phyloP scores from a whole-genome alignment of 2,888 invertebrate genomes.

The Netelia virgata region DNA sequence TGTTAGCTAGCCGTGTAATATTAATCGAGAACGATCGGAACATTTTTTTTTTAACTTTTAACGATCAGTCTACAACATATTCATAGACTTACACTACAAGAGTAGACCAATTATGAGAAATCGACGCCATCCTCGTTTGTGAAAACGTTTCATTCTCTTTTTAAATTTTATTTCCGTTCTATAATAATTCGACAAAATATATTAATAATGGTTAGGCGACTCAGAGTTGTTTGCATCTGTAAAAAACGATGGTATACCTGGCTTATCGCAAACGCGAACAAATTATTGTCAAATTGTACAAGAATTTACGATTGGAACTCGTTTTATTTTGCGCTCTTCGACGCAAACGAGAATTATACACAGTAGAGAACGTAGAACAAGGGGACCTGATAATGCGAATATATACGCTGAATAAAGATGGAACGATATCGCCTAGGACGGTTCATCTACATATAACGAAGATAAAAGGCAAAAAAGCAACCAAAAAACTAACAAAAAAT shows the following conservation, averaged over 20 bases:
- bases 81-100: background rate
- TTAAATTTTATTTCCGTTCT: conserved; percentile 51
- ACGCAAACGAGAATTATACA: conserved; percentile 34
- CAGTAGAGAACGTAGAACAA: conserved; percentile 20
- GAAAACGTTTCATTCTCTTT: conserved; percentile 2
- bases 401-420: conserved; percentile 2
- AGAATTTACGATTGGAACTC: conserved; percentile 4
- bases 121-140: conserved; percentile 5
- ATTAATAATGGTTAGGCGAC: conserved; percentile 61
- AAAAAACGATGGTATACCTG: conserved; percentile 39
- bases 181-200: conserved; percentile 63
- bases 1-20: conserved; percentile 7
- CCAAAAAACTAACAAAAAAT: conserved; percentile 15
- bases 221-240: conserved; percentile 36
- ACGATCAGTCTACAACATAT: background rate
- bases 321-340: background rate
- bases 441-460: conserved; percentile 20
- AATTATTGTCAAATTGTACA: conserved; percentile 67
- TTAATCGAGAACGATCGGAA: background rate
- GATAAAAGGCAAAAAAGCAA: background rate
- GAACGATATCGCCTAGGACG: conserved; percentile 45
- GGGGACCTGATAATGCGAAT: background rate
- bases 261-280: conserved; percentile 31
- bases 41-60: background rate
- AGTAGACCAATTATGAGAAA: background rate